Evolutionary conservation across 2,888 invertebrate species (phyloP).

Genomic region (Diaphora mendica): DNA sequence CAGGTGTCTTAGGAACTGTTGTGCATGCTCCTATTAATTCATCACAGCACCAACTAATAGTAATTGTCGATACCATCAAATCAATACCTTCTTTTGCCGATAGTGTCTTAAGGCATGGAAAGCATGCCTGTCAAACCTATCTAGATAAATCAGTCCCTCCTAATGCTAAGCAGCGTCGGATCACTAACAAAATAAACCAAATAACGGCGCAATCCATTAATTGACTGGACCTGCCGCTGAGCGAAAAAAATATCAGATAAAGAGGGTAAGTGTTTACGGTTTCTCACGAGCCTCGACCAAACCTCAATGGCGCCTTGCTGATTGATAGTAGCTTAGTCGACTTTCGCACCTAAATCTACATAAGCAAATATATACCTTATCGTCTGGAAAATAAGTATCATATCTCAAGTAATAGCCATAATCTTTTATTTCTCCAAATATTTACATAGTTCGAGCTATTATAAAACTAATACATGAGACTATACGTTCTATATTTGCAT

Average conservation of each 20-base stretch:
- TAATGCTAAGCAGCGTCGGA: conserved; percentile 75
- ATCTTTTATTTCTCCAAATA: conserved; percentile 53
- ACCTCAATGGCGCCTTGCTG: conserved; percentile 86
- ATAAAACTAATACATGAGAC: conserved; percentile 29
- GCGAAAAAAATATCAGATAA: conserved; percentile 85
- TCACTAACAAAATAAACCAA: conserved; percentile 78
- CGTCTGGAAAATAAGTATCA: conserved; percentile 39
- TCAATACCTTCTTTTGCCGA: neutral
- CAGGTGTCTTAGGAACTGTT: neutral
- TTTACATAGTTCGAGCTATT: conserved; percentile 37
- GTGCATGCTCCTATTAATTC: neutral
- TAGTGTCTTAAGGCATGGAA: neutral
- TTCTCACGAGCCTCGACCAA: conserved; percentile 84
- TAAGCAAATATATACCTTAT: conserved; percentile 56
- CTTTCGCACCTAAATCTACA: conserved; percentile 70
- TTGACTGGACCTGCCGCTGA: conserved; percentile 82
- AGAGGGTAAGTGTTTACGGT: conserved; percentile 85
- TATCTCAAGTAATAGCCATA: conserved; percentile 29
- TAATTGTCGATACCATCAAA: neutral
- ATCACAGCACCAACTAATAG: neutral
- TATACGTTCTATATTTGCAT: conserved; percentile 48
- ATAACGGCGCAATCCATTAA: conserved; percentile 85
- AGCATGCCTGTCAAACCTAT: conserved; percentile 77
- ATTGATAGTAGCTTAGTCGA: conserved; percentile 82
- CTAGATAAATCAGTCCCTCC: conserved; percentile 78